phyloP scores from a whole-genome alignment of 2,888 invertebrate genomes.

The Cephus rjabovi region DNA sequence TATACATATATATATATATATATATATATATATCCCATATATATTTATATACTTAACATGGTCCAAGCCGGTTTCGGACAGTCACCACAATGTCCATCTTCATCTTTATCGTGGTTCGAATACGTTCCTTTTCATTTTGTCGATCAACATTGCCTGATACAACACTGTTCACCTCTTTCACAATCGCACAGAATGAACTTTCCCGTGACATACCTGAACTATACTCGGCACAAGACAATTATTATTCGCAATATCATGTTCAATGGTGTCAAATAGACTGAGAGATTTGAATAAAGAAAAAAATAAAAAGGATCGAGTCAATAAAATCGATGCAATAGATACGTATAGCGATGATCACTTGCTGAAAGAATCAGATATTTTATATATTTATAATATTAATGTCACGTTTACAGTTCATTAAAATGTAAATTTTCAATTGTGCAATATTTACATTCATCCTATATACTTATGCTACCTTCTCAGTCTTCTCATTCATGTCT shows the following conservation, averaged over 20 bases:
- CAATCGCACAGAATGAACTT: not conserved
- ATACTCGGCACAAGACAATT: not conserved
- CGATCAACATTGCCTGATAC: not conserved
- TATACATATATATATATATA: slow-evolving; percentile 5
- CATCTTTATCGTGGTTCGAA: not conserved
- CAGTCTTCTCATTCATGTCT: not conserved
- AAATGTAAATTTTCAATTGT: not conserved
- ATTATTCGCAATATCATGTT: not conserved
- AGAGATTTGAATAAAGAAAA: not conserved
- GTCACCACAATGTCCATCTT: not conserved
- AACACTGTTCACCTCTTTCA: not conserved
- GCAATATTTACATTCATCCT: not conserved
- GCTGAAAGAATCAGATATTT: not conserved
- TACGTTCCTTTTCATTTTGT: not conserved
- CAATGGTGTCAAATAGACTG: not conserved
- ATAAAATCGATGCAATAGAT: not conserved
- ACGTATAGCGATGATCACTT: not conserved
- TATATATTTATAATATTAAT: not conserved
- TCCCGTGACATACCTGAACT: not conserved
- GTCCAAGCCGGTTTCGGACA: slow-evolving; percentile 4
- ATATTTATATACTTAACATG: not conserved
- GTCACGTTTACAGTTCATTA: not conserved
- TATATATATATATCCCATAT: not conserved
- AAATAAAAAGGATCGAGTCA: not conserved
- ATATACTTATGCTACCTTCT: not conserved